Conservation (phyloP, 2,113 vertebrate genomes). For the Columba janthina region DNA sequence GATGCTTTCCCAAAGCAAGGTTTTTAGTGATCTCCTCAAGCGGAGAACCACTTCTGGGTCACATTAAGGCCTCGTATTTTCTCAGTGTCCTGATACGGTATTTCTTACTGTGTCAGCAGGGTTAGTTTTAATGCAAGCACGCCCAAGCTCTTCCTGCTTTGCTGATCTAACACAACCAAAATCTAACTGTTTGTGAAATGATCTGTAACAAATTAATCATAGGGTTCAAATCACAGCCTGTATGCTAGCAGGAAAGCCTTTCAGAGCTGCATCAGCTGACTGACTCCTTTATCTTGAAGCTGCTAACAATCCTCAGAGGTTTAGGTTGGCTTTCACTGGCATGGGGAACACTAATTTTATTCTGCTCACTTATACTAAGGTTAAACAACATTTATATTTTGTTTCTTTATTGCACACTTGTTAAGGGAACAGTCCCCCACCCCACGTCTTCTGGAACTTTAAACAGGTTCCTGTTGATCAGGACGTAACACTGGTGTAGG, state of each 20-base stretch:
- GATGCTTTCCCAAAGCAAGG: constrained; percentile 37
- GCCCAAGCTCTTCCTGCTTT: constrained; percentile 38
- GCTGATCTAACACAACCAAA: constrained; percentile 46
- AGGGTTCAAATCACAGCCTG: background rate
- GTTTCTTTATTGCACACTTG: constrained; percentile 55
- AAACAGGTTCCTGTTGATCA: constrained; percentile 71
- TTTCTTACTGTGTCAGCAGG: constrained; percentile 28
- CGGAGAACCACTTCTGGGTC: constrained; percentile 11
- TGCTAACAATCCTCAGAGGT: constrained; percentile 46
- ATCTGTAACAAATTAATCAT: constrained; percentile 26
- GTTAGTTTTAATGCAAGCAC: constrained; percentile 29
- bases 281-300: constrained; percentile 49
- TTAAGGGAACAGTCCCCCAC: constrained; percentile 56
- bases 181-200: constrained; percentile 16
- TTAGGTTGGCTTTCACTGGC: constrained; percentile 50
- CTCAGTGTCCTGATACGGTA: constrained; percentile 24
- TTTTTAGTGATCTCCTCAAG: background rate
- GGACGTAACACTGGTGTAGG: constrained; percentile 78
- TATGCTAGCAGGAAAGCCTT: constrained; percentile 27
- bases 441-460: constrained; percentile 55
- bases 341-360: constrained; percentile 41
- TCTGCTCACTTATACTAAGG: constrained; percentile 32
- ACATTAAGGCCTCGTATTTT: background rate
- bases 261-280: constrained; percentile 49
- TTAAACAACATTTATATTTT: constrained; percentile 22